Evolutionary conservation across 1,140 invertebrate species (phyloP), one percentile per base, ranked within the genome.

Genomic region (Physella acuta): DNA sequence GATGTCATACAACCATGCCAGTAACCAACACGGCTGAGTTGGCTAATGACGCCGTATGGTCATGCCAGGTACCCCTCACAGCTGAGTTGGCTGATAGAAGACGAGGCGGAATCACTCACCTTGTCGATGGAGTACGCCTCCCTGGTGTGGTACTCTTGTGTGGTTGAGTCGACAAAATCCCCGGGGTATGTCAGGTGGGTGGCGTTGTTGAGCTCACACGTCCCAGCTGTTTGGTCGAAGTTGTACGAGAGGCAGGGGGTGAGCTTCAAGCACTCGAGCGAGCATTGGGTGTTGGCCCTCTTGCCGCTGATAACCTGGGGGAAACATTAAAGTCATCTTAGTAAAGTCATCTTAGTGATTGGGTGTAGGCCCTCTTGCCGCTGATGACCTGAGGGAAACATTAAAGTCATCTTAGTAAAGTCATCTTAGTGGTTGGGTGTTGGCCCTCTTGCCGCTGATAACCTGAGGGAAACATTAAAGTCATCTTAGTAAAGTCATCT

Each of bases 141-240:
- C n/a, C 28, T 53, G 5, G 51, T 53, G 33, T 55, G 51, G 34
- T 53, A 66, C 5, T 55, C 49, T 30, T 33, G n/a, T 1, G 20
- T 36, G 14, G 24, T n/a, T 5, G 4, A 20, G 16, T 31, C 63
- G 20, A 55, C 36, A 2, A 66, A 20, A 26, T 53, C 49, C 2
- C 24, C 49, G 3, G 49, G 28, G 26, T 24, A 55, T 2, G 33
- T 17, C 26, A 37, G 28, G 24, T 66, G 63, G 4, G 63, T 20
- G 24, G 30, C 49, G 31, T 66, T 44, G 51, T 66, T 66, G 5
- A 66, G 30, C 52, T 66, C 49, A 44, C 63, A 66, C 28, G 5
- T 1, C 3, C 28, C 34, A 4, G 8, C 34, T 17, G 33, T 37
- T 17, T 3, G 24, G 20, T 53, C 52, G 33, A 33, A 66, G 52